Base-by-base conservation (phyloP, 1,140 invertebrate species). In the Thereuonema tuberculata region DNA sequence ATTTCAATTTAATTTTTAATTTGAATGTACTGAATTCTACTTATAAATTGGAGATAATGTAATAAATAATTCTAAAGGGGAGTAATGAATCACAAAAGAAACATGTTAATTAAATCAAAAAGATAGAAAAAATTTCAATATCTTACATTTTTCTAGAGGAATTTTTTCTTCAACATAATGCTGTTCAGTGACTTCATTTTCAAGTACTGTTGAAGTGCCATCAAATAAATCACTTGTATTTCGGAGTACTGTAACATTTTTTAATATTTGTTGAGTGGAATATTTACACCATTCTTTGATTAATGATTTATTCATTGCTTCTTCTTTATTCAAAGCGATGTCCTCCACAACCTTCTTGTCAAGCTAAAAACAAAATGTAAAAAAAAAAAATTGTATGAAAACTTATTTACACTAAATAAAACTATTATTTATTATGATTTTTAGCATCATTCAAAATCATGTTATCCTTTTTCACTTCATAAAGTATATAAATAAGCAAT, bases 281-380 rank as follows among this genome's bases (percentile, higher is more conserved):
- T 60, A 65, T 15, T 64, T 63, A 50, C 63, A 68, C 46, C 65
- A 68, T 37, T 62, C 60, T 43, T 68, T 65, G 14, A 65, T 46
- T 0, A 69, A 24, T n/a, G 65, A 63, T 5, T 52, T 48, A 24
- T 69, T 62, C 12, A 60, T 27, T 2, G 60, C 52, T 21, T 58
- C 58, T 49, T 59, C 62, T 65, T 65, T 1, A 64, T 65, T 59
- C 2, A 56, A 52, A 28, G 73, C 74, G 24, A 75, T 68, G 17
- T 61, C 65, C 54, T 67, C 66, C 1, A 75, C 67, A 0, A 71
- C 68, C 24, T 71, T 70, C 58, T 72, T 70, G 61, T 75, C 71
- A 48, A 75, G 53, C 73, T 74, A 64, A 20, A 68, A 65, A 56
- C 56, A 60, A 61, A 50, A 60, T 5, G 17, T 37, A 37, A 56